These are phyloP conservation scores for Macrosoma leucophasiata DNA, from an alignment of 2,888 invertebrate species.

Conservation along the genomic window DNA sequence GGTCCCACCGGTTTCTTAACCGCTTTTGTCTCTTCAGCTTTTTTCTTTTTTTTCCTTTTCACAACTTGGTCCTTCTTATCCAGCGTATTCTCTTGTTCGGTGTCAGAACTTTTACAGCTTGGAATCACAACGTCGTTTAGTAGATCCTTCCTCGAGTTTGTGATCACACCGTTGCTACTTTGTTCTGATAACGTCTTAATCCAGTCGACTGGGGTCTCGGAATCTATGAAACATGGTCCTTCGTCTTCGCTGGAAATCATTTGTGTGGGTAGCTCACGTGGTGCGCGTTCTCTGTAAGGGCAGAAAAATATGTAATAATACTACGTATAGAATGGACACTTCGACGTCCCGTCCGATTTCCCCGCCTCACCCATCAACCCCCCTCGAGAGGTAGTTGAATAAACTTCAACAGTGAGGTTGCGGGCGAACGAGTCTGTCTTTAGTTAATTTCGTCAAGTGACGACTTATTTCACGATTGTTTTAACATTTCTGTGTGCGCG, in stretches of 20 bases:
- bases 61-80: conserved; percentile 32
- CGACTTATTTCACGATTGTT: too few relatives aligned
- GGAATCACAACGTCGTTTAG: conserved; percentile 61
- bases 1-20: conserved; percentile 27
- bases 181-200: conserved; percentile 63
- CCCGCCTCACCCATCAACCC: too few relatives aligned
- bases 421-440: too few relatives aligned
- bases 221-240: conserved; percentile 65
- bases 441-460: too few relatives aligned
- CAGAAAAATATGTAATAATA: conserved; percentile 1
- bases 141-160: conserved; percentile 65
- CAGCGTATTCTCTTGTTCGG: conserved; percentile 34
- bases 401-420: too few relatives aligned
- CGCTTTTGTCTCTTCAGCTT: conserved; percentile 22
- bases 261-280: conserved; percentile 71
- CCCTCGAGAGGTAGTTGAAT: too few relatives aligned
- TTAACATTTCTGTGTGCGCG: too few relatives aligned
- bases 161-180: conserved; percentile 50
- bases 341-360: too few relatives aligned
- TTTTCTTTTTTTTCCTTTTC: conserved; percentile 54
- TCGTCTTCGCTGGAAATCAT: conserved; percentile 67
- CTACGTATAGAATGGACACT: too few relatives aligned
- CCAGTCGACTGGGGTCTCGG: conserved; percentile 61
- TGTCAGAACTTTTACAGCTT: conserved; percentile 49
- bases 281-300: conserved; percentile 66